Evolutionary conservation across 2,113 vertebrate species (phyloP).

Genomic region (Nerophis lumbriciformis): DNA sequence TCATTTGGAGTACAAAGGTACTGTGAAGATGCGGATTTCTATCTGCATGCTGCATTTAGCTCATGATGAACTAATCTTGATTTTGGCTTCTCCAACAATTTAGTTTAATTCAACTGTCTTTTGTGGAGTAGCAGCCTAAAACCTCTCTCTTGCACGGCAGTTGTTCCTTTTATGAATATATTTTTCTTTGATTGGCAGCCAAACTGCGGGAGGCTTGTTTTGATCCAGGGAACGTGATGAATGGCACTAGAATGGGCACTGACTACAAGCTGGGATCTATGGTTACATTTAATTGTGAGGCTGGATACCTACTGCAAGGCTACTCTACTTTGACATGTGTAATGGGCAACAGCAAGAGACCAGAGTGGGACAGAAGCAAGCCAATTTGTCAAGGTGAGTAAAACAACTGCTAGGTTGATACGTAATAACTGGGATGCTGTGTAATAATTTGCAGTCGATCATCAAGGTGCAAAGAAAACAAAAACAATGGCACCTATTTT

Average conservation of each 20-base stretch:
- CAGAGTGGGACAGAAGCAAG: constrained; percentile 91
- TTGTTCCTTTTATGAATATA: constrained; percentile 23
- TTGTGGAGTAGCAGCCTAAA: constrained; percentile 4
- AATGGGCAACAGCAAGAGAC: constrained; percentile 94
- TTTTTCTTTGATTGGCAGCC: constrained; percentile 69
- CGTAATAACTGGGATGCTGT: constrained; percentile 13
- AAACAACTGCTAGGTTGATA: constrained; percentile 23
- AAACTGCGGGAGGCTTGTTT: constrained; percentile 97
- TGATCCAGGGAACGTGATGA: constrained; percentile 97
- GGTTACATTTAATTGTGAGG: constrained; percentile 94
- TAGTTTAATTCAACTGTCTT: constrained; percentile 11
- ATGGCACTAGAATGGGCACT: constrained; percentile 90
- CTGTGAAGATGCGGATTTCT: constrained; percentile 16
- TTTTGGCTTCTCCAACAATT: not conserved
- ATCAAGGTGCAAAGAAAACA: not conserved
- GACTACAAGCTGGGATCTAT: constrained; percentile 98
- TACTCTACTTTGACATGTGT: constrained; percentile 96
- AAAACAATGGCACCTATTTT: not conserved
- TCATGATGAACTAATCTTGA: not conserved
- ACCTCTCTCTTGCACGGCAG: not conserved
- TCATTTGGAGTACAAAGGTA: constrained; percentile 98
- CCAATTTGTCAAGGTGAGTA: constrained; percentile 91
- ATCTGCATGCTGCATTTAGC: constrained; percentile 23
- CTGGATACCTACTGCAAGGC: constrained; percentile 92
- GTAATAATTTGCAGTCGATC: not conserved